These are phyloP conservation scores for Masnerella sp. DNA, from an alignment of 2,888 invertebrate genomes.

Conservation along the genomic window DNA sequence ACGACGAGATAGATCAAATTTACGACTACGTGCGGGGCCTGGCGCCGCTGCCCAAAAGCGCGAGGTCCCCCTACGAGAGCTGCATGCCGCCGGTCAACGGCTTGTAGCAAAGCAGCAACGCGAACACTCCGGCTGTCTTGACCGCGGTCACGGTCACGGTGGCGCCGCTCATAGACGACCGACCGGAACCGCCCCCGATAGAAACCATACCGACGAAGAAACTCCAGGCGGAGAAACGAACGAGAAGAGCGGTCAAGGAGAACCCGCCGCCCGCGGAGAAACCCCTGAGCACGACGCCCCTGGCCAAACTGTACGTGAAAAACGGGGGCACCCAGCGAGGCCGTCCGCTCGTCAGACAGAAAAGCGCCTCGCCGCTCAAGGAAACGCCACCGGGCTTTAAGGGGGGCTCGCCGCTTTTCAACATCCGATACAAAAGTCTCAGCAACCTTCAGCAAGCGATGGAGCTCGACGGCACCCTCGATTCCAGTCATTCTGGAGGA, in stretches of 20 bases:
- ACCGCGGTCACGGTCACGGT: conserved; percentile 81
- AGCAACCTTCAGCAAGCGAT: conserved; percentile 86
- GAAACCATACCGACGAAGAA: conserved; percentile 94
- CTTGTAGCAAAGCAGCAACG: conserved; percentile 62
- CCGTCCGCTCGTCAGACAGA: conserved; percentile 83
- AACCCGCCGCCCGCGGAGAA: conserved; percentile 81
- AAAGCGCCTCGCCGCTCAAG: conserved; percentile 85
- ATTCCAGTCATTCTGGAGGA: conserved; percentile 93
- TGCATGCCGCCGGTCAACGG: conserved; percentile 61
- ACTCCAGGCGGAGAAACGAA: conserved; percentile 86
- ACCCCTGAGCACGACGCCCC: conserved; percentile 75
- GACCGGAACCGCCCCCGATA: conserved; percentile 94
- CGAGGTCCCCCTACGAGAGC: conserved; percentile 82
- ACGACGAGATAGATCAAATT: conserved; percentile 97
- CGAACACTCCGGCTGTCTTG: conserved; percentile 61
- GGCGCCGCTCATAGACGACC: conserved; percentile 80
- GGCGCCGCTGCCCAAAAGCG: conserved; percentile 91
- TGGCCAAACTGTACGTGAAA: conserved; percentile 87
- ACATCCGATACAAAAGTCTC: conserved; percentile 82
- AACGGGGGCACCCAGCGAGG: conserved; percentile 84
- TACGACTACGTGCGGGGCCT: conserved; percentile 97
- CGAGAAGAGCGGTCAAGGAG: conserved; percentile 83
- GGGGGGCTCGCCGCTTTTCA: conserved; percentile 87
- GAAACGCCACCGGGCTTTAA: conserved; percentile 84
- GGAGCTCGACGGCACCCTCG: conserved; percentile 88